phyloP scores from a whole-genome alignment of 2,113 vertebrate genomes.

The Stigmatopora nigra region DNA sequence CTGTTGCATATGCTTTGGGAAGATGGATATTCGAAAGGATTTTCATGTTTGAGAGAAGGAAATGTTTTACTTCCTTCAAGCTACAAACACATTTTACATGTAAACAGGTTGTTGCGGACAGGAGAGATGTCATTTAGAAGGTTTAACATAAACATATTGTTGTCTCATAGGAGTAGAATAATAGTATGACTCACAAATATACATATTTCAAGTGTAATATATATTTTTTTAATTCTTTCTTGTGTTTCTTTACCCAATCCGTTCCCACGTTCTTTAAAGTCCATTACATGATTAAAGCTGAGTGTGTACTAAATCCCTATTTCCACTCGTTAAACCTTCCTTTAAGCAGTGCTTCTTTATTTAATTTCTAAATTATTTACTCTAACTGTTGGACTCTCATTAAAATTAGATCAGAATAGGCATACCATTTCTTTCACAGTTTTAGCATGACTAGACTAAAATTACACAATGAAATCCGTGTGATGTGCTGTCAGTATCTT shows the following conservation, averaged over 20 bases:
- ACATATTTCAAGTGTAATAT: not conserved
- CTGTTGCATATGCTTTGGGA: not conserved
- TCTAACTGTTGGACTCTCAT: slow-evolving; percentile 25
- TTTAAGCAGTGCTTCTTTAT: slow-evolving; percentile 41
- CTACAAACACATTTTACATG: slow-evolving; percentile 1
- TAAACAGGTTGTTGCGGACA: not conserved
- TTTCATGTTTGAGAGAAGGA: slow-evolving; percentile 17
- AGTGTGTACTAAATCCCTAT: slow-evolving; percentile 35
- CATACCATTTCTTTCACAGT: not conserved
- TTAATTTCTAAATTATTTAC: slow-evolving; percentile 54
- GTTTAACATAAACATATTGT: not conserved
- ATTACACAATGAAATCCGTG: not conserved
- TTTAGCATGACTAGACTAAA: not conserved
- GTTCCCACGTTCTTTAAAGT: slow-evolving; percentile 21
- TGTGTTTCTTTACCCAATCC: slow-evolving; percentile 8
- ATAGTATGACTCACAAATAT: not conserved
- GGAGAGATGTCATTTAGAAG: not conserved
- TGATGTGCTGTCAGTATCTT: not conserved
- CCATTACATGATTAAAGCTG: slow-evolving; percentile 37
- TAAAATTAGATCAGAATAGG: not conserved
- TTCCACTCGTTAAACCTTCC: slow-evolving; percentile 46
- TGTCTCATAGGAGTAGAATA: not conserved
- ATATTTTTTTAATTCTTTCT: not conserved
- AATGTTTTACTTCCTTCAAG: slow-evolving; percentile 4
- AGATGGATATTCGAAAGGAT: slow-evolving; percentile 8